Base-by-base conservation (phyloP, 2,888 invertebrate species). In the Sylvicola fuscatus region DNA sequence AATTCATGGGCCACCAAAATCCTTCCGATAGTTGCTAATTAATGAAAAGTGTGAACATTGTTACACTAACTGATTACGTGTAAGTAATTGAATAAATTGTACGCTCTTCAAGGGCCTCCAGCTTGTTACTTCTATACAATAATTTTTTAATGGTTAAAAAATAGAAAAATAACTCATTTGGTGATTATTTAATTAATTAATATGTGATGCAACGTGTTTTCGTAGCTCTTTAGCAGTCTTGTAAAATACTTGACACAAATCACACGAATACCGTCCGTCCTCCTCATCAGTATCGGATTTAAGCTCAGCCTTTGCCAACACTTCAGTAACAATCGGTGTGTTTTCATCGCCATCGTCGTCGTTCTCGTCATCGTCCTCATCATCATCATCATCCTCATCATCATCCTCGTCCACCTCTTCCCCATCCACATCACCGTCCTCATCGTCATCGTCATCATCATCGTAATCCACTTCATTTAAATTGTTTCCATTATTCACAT, bases 141-240 rank as follows among this genome's bases (percentile, higher is more conserved):
- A n/a, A n/a, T n/a, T n/a, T n/a, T n/a, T n/a, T n/a, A n/a, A n/a
- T n/a, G n/a, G n/a, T n/a, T n/a, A n/a, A n/a, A n/a, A n/a, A n/a
- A n/a, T n/a, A n/a, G n/a, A n/a, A n/a, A n/a, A n/a, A n/a, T n/a
- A n/a, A n/a, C n/a, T n/a, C n/a, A n/a, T n/a, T n/a, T n/a, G n/a
- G n/a, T n/a, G n/a, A n/a, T n/a, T n/a, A n/a, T n/a, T n/a, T n/a
- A n/a, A n/a, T n/a, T n/a, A n/a, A n/a, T n/a, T n/a, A 35, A 59
- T 57, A 49, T 59, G 59, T 44, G 51, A 53, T 47, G 58, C 54
- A 38, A 59, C 56, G 42, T 59, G 59, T 26, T 49, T 49, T 40
- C 56, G 55, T 40, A 59, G 47, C 34, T 53, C 53, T 42, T 50
- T 51, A 37, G 57, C 53, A 17, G 56, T 48, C 42, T 50, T 53